These are phyloP conservation scores for Aricia artaxerxes DNA, from an alignment of 2,888 invertebrate genomes.

Conservation along the genomic window DNA sequence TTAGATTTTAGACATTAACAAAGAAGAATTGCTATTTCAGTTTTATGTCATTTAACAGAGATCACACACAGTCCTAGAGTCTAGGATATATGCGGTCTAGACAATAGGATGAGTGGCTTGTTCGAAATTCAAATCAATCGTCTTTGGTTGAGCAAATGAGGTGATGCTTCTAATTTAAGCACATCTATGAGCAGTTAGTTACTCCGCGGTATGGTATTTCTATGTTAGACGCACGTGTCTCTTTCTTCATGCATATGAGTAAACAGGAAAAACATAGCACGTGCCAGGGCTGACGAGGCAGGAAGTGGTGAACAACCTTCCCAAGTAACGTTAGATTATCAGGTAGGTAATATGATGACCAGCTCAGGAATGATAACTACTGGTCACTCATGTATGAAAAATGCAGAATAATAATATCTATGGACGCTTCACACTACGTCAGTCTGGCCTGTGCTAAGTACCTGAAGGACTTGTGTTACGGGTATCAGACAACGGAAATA, in stretches of 20 bases:
- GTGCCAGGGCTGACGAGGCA: constrained; percentile 23
- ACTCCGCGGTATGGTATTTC: background rate
- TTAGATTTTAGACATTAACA: too few relatives aligned
- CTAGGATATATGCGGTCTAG: too few relatives aligned
- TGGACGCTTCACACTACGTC: too few relatives aligned
- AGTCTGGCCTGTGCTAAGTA: too few relatives aligned
- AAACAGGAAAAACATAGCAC: constrained; percentile 17
- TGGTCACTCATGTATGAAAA: constrained; percentile 12
- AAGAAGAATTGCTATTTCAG: too few relatives aligned
- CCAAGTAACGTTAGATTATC: constrained; percentile 25
- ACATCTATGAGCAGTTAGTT: background rate
- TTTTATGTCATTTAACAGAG: too few relatives aligned
- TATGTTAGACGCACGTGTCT: background rate
- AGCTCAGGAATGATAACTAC: constrained; percentile 29
- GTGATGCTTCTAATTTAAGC: background rate
- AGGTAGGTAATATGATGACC: constrained; percentile 23
- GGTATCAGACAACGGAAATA: too few relatives aligned
- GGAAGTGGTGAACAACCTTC: constrained; percentile 29
- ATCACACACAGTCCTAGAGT: too few relatives aligned
- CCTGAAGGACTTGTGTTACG: too few relatives aligned
- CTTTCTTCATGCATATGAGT: constrained; percentile 15
- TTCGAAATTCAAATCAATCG: too few relatives aligned
- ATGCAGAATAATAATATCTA: background rate
- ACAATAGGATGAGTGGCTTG: too few relatives aligned
- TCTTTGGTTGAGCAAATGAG: too few relatives aligned